phyloP scores from a whole-genome alignment of 2,113 vertebrate species.

The Bubo bubo region DNA sequence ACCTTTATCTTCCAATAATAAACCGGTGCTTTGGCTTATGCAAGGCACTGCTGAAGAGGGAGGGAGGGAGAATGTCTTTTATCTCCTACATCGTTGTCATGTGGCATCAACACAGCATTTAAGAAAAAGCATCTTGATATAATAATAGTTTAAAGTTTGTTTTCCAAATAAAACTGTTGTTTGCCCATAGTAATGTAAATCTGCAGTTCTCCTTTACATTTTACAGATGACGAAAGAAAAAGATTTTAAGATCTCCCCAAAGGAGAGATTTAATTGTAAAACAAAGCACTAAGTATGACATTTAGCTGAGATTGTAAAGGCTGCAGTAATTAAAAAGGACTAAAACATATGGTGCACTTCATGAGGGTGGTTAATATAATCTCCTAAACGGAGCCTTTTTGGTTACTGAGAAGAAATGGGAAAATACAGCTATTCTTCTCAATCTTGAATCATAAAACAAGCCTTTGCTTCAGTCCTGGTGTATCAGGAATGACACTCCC shows the following conservation, averaged over 20 bases:
- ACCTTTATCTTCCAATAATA: neutral
- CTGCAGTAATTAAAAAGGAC: conserved; percentile 32
- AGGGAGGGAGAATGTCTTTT: neutral
- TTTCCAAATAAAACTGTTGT: conserved; percentile 28
- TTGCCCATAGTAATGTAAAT: conserved; percentile 32
- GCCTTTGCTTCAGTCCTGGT: neutral
- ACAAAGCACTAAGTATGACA: conserved; percentile 31
- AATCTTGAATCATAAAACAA: neutral
- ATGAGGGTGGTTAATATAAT: neutral
- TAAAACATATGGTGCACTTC: conserved; percentile 12
- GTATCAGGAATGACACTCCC: neutral
- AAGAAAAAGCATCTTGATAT: neutral
- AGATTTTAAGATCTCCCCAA: neutral
- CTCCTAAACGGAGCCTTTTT: neutral
- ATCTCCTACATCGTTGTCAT: neutral
- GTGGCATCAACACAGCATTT: neutral
- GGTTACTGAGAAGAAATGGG: neutral
- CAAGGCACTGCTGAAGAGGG: neutral
- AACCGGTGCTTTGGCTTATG: neutral
- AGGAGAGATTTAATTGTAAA: conserved; percentile 45
- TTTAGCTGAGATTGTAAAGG: conserved; percentile 43
- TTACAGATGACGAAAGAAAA: neutral
- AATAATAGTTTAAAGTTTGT: conserved; percentile 25
- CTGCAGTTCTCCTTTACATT: neutral
- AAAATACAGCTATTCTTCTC: neutral